Base-by-base conservation (phyloP, 2,113 vertebrate genomes). In the Calyptomena viridis region DNA sequence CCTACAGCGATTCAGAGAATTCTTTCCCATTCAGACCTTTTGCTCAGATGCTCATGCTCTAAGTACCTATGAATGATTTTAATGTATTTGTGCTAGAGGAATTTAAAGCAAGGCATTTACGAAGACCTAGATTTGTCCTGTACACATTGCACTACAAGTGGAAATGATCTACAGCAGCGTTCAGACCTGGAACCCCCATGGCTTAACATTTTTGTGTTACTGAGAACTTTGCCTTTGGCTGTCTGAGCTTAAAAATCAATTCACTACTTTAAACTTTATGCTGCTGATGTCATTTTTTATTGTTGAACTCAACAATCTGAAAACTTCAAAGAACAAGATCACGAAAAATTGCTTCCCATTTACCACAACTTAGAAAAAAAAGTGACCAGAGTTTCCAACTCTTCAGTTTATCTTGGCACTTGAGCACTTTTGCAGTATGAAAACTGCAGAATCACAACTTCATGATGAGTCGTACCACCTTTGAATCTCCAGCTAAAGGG, bases 241-340 rank as follows among this genome's bases (percentile, higher is more conserved):
- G 73, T 85, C 69, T 2, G 4, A 89, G 86, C 84, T 96, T 93
- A 95, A 93, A 97, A 96, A 97, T 95, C 94, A 95, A 96, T 97
- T 96, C 4, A 1, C 72, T 89, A 39, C 84, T 94, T 95, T 75
- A 93, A 95, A 83, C 81, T 95, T 92, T 84, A 92, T 89, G 80
- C 64, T 66, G 64, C 64, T 78, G 83, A 85, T 95, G 90, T 79
- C 68, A 91, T 93, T 95, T 97, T 97, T 95, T 95, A 96, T 84
- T 74, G 81, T 82, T 86, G 85, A 95, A 92, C 24, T 81, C 90
- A 91, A 95, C 47, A 91, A 93, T 77, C 23, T 60, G 66, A 95
- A 89, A 91, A 93, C 58, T 88, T 96, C 64, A 86, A 75, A 92
- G 81, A 93, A 91, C 63, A 72, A 94, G 90, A 94, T 62, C 11